phyloP scores from a whole-genome alignment of 2,113 vertebrate genomes.

The Leuciscus idus region DNA sequence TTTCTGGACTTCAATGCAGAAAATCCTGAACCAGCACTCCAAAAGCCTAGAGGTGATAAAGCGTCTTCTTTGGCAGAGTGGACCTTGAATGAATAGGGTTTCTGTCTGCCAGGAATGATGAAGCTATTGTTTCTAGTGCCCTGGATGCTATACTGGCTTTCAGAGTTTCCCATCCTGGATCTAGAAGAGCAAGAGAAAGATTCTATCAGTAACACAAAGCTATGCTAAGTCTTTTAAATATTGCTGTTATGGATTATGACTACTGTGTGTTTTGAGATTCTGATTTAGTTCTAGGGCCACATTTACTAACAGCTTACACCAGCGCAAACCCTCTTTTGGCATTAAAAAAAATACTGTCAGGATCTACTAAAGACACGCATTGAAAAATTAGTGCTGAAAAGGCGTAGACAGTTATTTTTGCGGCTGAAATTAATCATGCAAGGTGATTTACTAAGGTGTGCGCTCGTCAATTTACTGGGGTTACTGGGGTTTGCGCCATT shows the following conservation, averaged over 20 bases:
- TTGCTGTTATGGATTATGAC: neutral
- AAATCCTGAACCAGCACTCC: constrained; percentile 68
- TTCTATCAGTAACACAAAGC: constrained; percentile 47
- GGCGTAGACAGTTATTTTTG: too few species aligned
- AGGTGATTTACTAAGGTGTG: too few species aligned
- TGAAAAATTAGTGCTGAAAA: too few species aligned
- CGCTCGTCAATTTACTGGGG: too few species aligned
- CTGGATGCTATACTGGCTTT: constrained; percentile 95
- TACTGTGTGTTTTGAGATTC: neutral
- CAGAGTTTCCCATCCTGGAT: constrained; percentile 93
- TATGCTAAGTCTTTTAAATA: neutral
- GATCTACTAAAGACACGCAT: too few species aligned
- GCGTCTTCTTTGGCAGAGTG: constrained; percentile 82
- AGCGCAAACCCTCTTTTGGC: too few species aligned
- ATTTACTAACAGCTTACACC: too few species aligned
- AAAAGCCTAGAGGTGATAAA: constrained; percentile 81
- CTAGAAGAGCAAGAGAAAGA: constrained; percentile 67
- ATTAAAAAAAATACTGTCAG: too few species aligned
- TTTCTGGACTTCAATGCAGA: constrained; percentile 85
- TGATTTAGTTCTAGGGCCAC: neutral
- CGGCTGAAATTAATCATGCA: too few species aligned
- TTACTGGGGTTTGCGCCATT: too few species aligned
- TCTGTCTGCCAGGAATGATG: constrained; percentile 81
- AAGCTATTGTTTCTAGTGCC: constrained; percentile 80
- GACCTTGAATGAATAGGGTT: constrained; percentile 85